A percentile compares a stretch with the other conserved stretches of the same genome.
Conservation (phyloP, 2,888 invertebrate species). For the Cephus pygmeus region DNA sequence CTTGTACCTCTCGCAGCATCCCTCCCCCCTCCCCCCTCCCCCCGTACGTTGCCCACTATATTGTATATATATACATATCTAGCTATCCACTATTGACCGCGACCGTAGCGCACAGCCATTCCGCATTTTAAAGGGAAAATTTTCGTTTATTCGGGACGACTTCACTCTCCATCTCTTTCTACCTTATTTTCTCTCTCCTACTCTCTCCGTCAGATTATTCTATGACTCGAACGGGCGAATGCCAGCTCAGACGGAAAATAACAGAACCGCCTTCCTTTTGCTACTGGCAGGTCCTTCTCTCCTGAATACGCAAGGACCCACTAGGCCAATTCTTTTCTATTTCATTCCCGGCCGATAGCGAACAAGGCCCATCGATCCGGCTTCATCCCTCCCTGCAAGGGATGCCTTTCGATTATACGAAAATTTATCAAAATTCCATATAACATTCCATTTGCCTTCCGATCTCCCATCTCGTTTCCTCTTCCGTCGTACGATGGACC, state of each 20-base stretch:
- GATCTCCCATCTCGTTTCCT: background rate
- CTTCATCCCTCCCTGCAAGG: background rate
- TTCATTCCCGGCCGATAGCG: background rate
- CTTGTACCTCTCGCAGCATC: background rate
- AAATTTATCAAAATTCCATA: background rate
- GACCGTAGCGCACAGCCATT: conserved; percentile 48
- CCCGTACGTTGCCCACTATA: background rate
- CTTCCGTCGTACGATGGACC: background rate
- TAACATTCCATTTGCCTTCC: background rate
- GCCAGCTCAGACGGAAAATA: conserved; percentile 65
- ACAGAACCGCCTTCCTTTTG: conserved; percentile 56
- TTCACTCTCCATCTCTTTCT: conserved; percentile 35
- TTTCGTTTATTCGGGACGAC: conserved; percentile 57
- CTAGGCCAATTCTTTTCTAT: background rate
- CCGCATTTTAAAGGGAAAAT: conserved; percentile 65
- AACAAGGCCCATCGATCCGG: background rate
- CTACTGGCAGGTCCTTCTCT: conserved; percentile 58
- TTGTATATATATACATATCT: background rate
- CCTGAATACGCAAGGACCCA: conserved; percentile 17
- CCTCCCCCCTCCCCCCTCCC: background rate
- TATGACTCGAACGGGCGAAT: conserved; percentile 50
- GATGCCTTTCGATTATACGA: background rate
- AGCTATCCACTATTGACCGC: conserved; percentile 47
- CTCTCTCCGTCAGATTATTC: conserved; percentile 52
- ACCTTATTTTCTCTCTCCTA: conserved; percentile 17